Percentiles rank a stretch among this genome's conserved stretches.
These are phyloP conservation scores for Magallana gigas DNA, from an alignment of 1,140 invertebrate species.

Conservation along the genomic window DNA sequence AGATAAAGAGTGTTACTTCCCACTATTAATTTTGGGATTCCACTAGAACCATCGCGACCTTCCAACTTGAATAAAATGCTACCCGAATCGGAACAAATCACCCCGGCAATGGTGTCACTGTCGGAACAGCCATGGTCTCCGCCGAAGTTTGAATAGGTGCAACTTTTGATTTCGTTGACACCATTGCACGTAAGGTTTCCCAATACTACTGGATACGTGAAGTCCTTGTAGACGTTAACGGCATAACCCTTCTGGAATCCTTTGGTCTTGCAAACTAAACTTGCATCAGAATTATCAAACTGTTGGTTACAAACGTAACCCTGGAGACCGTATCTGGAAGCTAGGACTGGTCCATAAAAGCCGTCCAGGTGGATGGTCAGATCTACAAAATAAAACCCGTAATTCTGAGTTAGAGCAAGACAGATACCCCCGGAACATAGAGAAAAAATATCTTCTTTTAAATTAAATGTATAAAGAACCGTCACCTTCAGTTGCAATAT, in stretches of 20 bases:
- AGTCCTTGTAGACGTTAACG: neutral
- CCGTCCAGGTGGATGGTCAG: neutral
- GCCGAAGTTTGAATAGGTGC: constrained; percentile 9
- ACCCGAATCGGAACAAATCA: constrained; percentile 31
- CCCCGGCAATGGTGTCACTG: constrained; percentile 28
- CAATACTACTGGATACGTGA: neutral
- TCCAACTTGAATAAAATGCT: neutral
- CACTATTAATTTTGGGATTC: neutral
- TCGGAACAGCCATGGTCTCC: constrained; percentile 22
- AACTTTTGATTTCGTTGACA: neutral
- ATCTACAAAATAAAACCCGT: constrained; percentile 1
- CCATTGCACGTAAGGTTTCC: constrained; percentile 27
- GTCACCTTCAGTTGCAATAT: neutral
- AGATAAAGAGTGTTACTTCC: constrained; percentile 21
- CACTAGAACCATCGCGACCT: neutral
- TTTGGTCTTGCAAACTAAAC: neutral
- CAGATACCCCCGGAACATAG: too few species aligned
- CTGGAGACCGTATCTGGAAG: constrained; percentile 20
- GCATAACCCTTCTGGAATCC: constrained; percentile 16
- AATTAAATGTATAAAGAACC: too few species aligned
- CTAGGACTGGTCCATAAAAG: constrained; percentile 28
- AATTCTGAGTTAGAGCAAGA: too few species aligned
- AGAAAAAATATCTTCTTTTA: neutral
- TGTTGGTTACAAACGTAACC: constrained; percentile 23
- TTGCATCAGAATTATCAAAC: constrained; percentile 41